Percentiles rank a stretch among this genome's conserved stretches.
phyloP scores from a whole-genome alignment of 2,113 vertebrate species.

The Synchiropus splendidus region DNA sequence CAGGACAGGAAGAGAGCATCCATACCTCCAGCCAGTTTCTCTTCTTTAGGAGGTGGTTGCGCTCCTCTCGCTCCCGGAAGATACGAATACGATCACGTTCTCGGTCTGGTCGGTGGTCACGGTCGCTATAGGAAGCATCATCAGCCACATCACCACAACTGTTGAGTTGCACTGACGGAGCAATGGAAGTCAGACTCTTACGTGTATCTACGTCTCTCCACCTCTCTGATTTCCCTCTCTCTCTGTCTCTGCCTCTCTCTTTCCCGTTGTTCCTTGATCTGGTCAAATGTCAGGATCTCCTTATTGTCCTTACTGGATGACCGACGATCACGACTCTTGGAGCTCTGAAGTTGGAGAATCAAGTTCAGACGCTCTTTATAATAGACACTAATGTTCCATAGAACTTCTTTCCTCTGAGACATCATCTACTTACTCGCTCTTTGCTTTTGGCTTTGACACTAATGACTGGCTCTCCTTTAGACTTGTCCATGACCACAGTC shows the following conservation, averaged over 20 bases:
- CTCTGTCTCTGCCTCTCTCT: slow-evolving; percentile 85
- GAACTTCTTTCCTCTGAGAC: neutral
- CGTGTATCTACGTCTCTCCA: slow-evolving; percentile 77
- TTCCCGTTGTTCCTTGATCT: slow-evolving; percentile 94
- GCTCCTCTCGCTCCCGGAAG: slow-evolving; percentile 80
- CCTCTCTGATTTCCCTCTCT: slow-evolving; percentile 87
- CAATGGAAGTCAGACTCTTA: slow-evolving; percentile 15
- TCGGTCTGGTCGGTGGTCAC: slow-evolving; percentile 69
- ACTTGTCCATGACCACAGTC: slow-evolving; percentile 94
- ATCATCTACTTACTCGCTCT: slow-evolving; percentile 54
- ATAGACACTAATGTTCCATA: neutral
- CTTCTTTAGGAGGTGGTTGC: slow-evolving; percentile 77
- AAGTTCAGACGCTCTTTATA: neutral
- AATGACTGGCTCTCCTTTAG: slow-evolving; percentile 94
- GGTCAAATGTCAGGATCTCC: slow-evolving; percentile 93
- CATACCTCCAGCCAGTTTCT: slow-evolving; percentile 74
- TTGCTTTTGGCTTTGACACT: slow-evolving; percentile 86
- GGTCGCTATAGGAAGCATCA: slow-evolving; percentile 14
- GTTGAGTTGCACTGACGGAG: neutral
- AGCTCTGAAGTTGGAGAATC: slow-evolving; percentile 62
- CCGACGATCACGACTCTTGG: slow-evolving; percentile 84
- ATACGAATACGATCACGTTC: slow-evolving; percentile 82
- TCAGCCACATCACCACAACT: neutral
- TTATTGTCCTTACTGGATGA: slow-evolving; percentile 84
- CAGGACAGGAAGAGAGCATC: neutral